A percentile compares a stretch with the other conserved stretches of the same genome.
Conservation (phyloP, 1,140 invertebrate species). For the Dolichoris vasculosae region DNA sequence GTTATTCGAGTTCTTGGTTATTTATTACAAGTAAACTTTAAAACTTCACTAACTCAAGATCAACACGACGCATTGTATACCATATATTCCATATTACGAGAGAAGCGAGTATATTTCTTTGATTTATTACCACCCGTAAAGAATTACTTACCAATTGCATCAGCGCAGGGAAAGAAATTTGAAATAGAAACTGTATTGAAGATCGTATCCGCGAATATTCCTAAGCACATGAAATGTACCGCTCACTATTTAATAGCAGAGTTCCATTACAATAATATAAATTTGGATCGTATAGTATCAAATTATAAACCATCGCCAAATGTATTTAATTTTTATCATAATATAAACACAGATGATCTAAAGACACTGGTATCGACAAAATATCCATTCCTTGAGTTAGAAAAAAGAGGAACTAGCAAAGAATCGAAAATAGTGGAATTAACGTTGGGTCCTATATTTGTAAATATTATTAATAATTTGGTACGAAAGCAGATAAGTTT, state of each 20-base stretch:
- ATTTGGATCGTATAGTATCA: neutral
- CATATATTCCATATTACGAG: neutral
- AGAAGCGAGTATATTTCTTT: constrained; percentile 19
- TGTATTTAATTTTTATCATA: neutral
- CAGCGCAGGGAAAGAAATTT: neutral
- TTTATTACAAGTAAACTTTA: neutral
- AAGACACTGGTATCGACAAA: neutral
- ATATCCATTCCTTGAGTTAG: neutral
- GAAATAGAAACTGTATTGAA: constrained; percentile 9
- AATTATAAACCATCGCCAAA: neutral
- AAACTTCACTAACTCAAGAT: neutral
- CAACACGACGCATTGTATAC: neutral
- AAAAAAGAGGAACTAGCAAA: neutral
- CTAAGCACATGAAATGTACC: neutral
- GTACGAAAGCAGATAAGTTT: neutral
- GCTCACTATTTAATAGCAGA: constrained; percentile 4
- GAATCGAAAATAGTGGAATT: neutral
- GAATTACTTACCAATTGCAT: neutral
- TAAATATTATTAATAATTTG: neutral
- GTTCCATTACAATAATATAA: neutral
- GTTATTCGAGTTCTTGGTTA: constrained; percentile 6
- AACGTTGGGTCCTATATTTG: neutral
- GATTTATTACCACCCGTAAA: constrained; percentile 1
- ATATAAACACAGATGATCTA: neutral
- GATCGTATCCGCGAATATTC: constrained; percentile 10